Percentiles rank a stretch among this genome's conserved stretches.
Conservation (phyloP, 2,888 invertebrate genomes). For the Tromatobia lineatoria region DNA sequence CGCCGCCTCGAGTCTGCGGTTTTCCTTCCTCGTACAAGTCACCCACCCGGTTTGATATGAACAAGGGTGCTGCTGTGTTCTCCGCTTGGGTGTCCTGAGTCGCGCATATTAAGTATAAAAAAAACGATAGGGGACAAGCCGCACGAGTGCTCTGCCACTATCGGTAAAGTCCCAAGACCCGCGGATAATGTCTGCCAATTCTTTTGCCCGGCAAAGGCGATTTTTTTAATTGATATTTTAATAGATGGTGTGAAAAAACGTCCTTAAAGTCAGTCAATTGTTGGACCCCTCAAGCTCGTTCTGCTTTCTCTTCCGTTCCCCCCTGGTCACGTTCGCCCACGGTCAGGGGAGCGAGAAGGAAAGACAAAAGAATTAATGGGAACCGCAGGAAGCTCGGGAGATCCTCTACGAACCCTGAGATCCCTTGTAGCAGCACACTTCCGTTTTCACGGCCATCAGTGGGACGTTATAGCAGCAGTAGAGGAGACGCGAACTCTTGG, state of each 20-base stretch:
- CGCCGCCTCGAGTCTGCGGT: conserved; percentile 57
- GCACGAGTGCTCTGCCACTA: conserved; percentile 47
- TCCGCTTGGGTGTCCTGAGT: conserved; percentile 39
- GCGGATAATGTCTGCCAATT: conserved; percentile 36
- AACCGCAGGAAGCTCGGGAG: conserved; percentile 78
- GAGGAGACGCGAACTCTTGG: conserved; percentile 27
- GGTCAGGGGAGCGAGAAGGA: conserved; percentile 58
- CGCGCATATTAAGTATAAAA: conserved; percentile 54
- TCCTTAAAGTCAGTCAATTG: conserved; percentile 77
- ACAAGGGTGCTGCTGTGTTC: conserved; percentile 53
- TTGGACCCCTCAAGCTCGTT: conserved; percentile 70
- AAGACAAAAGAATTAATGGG: conserved; percentile 85
- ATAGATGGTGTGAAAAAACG: conserved; percentile 79
- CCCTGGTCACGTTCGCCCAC: conserved; percentile 8
- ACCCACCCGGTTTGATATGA: conserved; percentile 62
- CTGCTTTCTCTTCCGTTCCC: conserved; percentile 45
- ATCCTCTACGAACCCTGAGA: conserved; percentile 66
- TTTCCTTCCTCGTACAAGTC: conserved; percentile 61
- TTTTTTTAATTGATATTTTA: conserved; percentile 84
- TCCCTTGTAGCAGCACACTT: conserved; percentile 71
- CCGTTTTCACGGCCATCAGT: conserved; percentile 75
- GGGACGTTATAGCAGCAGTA: conserved; percentile 18
- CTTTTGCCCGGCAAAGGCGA: conserved; percentile 42
- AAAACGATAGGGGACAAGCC: conserved; percentile 67
- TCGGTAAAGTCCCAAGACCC: conserved; percentile 37